Conservation (phyloP, 2,888 invertebrate genomes). For the Cephus sareptanus region DNA sequence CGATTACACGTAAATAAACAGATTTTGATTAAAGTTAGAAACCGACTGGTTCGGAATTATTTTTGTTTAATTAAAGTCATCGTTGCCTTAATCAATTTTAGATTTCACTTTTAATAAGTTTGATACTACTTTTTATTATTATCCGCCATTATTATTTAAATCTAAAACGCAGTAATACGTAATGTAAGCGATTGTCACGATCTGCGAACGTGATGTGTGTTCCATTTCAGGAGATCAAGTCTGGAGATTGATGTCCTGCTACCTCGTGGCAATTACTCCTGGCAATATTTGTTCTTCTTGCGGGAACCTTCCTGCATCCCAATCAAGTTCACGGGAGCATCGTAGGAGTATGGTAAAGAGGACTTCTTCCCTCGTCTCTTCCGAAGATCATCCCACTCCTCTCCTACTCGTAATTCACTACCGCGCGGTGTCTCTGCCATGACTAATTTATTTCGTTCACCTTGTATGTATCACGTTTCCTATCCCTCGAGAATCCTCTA, state of each 20-base stretch:
- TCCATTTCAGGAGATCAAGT: background rate
- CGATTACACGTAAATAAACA: background rate
- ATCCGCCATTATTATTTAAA: background rate
- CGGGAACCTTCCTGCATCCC: constrained; percentile 12
- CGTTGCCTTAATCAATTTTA: background rate
- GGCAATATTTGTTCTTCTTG: constrained; percentile 19
- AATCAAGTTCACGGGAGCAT: constrained; percentile 4
- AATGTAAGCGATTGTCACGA: background rate
- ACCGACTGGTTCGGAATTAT: background rate
- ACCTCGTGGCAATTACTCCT: constrained; percentile 18
- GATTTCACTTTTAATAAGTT: background rate
- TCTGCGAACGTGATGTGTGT: background rate
- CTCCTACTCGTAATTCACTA: constrained; percentile 9
- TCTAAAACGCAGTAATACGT: background rate
- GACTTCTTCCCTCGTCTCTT: background rate
- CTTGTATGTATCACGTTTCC: background rate
- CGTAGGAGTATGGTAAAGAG: background rate
- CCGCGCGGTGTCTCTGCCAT: background rate
- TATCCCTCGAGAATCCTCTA: background rate
- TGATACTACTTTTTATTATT: background rate
- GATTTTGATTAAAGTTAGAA: background rate
- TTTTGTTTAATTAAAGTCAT: background rate
- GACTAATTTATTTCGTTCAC: constrained; percentile 8
- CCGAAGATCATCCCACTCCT: background rate
- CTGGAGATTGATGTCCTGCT: constrained; percentile 19